Conservation (phyloP, 2,888 invertebrate species). For the Chloroclysta siterata region DNA sequence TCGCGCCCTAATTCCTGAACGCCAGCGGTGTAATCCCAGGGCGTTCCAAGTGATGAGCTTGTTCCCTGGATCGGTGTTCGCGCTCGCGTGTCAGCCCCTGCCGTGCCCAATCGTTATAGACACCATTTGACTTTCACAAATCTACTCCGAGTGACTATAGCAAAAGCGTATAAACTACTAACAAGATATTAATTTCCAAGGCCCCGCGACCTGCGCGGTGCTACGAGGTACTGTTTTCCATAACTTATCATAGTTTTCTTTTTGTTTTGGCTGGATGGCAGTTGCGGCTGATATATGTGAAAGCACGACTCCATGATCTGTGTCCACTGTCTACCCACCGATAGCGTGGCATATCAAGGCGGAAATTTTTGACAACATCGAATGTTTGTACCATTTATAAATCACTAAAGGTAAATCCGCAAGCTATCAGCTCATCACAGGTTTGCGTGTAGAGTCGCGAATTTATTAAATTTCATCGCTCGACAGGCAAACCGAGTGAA, state of each 20-base stretch:
- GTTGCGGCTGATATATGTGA: neutral
- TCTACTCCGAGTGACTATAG: conserved; percentile 61
- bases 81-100: conserved; percentile 69
- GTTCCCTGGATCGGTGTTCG: conserved; percentile 48
- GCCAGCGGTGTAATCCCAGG: conserved; percentile 37
- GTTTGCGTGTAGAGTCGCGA: conserved; percentile 54
- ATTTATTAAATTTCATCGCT: conserved; percentile 61
- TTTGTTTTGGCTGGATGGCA: neutral
- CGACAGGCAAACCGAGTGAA: conserved; percentile 47
- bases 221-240: conserved; percentile 33
- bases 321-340: neutral
- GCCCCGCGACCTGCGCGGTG: conserved; percentile 43
- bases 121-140: conserved; percentile 73
- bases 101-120: conserved; percentile 74
- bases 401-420: conserved; percentile 43
- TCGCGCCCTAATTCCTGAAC: conserved; percentile 34
- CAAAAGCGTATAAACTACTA: conserved; percentile 64
- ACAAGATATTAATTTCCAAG: conserved; percentile 64
- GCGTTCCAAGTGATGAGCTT: conserved; percentile 10
- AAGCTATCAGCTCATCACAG: conserved; percentile 32
- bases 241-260: conserved; percentile 31
- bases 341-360: conserved; percentile 11
- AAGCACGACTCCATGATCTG: conserved; percentile 5
- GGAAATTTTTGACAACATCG: conserved; percentile 30
- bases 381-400: conserved; percentile 34